These are phyloP conservation scores for Nerophis ophidion DNA, from an alignment of 2,113 vertebrate genomes.

Conservation along the genomic window DNA sequence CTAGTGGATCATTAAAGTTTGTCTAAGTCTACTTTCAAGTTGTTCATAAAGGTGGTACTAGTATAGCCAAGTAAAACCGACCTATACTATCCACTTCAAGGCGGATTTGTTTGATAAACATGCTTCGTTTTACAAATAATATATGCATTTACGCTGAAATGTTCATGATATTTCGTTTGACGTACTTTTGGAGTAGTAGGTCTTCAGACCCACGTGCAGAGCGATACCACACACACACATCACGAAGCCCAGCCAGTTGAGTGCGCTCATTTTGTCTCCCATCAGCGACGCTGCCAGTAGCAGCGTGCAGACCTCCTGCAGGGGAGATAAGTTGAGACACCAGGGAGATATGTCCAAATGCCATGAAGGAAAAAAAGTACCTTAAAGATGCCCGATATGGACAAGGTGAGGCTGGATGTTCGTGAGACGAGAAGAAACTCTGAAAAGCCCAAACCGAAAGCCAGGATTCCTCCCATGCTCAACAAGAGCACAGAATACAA, in stretches of 20 bases:
- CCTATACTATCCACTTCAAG: no score
- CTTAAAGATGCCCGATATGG: constrained; percentile 95
- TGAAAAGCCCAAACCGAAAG: constrained; percentile 91
- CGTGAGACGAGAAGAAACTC: constrained; percentile 92
- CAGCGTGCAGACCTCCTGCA: constrained; percentile 86
- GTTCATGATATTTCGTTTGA: background rate
- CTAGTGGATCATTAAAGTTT: no score
- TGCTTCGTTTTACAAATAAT: no score
- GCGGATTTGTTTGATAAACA: no score
- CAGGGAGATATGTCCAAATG: no score
- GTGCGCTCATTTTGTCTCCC: constrained; percentile 77
- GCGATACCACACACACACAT: constrained; percentile 88
- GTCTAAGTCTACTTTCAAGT: no score
- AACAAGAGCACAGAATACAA: constrained; percentile 75
- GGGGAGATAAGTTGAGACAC: constrained; percentile 1
- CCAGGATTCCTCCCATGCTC: constrained; percentile 79
- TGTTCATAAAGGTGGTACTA: no score
- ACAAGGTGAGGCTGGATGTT: constrained; percentile 91
- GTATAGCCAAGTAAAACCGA: no score
- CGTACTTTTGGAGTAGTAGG: constrained; percentile 80
- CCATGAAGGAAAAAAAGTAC: constrained; percentile 47
- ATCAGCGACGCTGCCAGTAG: constrained; percentile 79
- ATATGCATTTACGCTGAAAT: no score
- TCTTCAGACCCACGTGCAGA: constrained; percentile 84
- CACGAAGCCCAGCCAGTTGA: constrained; percentile 91